phyloP scores from a whole-genome alignment of 2,113 vertebrate genomes.

The Rhinoderma darwinii region DNA sequence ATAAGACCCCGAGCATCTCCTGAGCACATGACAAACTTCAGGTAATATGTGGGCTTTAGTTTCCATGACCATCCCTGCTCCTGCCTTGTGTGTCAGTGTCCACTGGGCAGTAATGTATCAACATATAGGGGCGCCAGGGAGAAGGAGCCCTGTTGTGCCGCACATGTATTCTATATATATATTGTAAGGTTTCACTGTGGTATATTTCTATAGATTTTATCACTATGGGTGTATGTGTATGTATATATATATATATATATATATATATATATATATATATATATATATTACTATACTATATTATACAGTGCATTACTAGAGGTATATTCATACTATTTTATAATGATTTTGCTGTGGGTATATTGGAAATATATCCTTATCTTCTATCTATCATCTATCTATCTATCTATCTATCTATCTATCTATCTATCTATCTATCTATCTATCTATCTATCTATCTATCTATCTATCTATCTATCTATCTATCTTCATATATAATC shows the following conservation, averaged over 20 bases:
- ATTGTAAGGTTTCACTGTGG: neutral
- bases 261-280: too few species aligned
- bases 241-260: too few species aligned
- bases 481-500: too few species aligned
- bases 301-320: neutral
- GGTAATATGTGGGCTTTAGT: constrained; percentile 37
- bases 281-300: too few species aligned
- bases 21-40: neutral
- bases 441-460: neutral
- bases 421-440: neutral
- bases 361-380: neutral
- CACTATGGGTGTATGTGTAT: neutral
- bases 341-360: neutral
- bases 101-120: neutral
- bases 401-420: neutral
- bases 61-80: neutral
- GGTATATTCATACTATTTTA: neutral
- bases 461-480: neutral
- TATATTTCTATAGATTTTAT: too few species aligned
- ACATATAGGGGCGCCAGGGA: neutral
- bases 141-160: neutral
- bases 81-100: neutral
- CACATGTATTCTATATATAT: neutral
- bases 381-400: neutral
- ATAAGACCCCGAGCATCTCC: constrained; percentile 1